A percentile compares a stretch with the other conserved stretches of the same genome.
These are phyloP conservation scores for Reinhardtius hippoglossoides DNA, from an alignment of 2,113 vertebrate genomes.

Conservation along the genomic window DNA sequence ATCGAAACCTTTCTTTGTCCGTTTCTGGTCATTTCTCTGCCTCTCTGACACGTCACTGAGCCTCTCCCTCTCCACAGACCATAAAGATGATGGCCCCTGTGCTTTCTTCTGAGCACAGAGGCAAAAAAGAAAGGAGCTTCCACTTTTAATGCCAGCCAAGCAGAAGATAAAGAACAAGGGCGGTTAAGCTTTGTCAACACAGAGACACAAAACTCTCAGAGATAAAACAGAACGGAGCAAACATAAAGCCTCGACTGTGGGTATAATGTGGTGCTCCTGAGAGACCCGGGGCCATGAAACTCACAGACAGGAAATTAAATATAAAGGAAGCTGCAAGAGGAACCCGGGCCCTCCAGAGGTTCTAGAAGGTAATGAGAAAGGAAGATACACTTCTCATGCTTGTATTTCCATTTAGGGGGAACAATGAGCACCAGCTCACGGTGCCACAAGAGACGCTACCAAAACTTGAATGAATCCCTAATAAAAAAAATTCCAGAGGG, in stretches of 20 bases:
- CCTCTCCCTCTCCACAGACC: background rate
- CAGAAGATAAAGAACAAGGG: slow-evolving; percentile 45
- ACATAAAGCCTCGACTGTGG: slow-evolving; percentile 27
- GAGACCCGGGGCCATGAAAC: slow-evolving; percentile 11
- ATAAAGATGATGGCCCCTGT: slow-evolving; percentile 25
- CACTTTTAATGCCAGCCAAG: slow-evolving; percentile 38
- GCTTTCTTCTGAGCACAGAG: slow-evolving; percentile 28
- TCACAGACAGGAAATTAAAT: slow-evolving; percentile 38
- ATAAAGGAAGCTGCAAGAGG: slow-evolving; percentile 3
- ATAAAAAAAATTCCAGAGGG: too few relatives aligned
- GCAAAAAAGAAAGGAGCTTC: slow-evolving; percentile 21
- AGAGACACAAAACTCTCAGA: slow-evolving; percentile 44
- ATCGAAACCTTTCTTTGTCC: background rate
- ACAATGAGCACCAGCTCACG: background rate
- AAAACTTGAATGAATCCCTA: background rate
- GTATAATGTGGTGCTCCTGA: slow-evolving; percentile 1
- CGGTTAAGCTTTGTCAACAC: slow-evolving; percentile 61
- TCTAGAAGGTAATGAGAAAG: slow-evolving; percentile 7
- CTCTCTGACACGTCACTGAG: slow-evolving; percentile 1
- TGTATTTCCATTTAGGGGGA: slow-evolving; percentile 5
- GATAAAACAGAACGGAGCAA: slow-evolving; percentile 44
- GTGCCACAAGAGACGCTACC: background rate
- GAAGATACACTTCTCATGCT: background rate
- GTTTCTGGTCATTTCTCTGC: background rate
- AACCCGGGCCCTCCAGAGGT: background rate